A percentile compares a stretch with the other conserved stretches of the same genome.
phyloP scores from a whole-genome alignment of 2,113 vertebrate species.

The Smithornis capensis region DNA sequence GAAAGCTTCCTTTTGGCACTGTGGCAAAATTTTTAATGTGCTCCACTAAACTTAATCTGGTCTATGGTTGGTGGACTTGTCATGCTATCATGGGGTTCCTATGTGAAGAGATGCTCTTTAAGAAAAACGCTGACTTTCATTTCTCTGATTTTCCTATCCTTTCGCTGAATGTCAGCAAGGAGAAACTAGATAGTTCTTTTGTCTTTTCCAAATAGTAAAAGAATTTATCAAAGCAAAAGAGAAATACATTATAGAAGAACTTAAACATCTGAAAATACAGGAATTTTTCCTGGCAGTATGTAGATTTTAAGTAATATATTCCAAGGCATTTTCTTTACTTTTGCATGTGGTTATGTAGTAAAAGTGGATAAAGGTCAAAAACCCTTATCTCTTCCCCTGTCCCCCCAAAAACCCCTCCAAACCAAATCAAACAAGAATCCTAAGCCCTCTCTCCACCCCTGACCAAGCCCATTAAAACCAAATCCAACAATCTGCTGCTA shows the following conservation, averaged over 20 bases:
- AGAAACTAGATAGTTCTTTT: conserved; percentile 11
- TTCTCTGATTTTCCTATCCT: conserved; percentile 51
- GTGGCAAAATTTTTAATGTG: not conserved
- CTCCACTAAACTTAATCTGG: not conserved
- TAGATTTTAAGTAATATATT: not conserved
- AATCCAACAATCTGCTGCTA: not conserved
- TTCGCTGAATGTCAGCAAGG: conserved; percentile 6
- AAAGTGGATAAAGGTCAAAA: not conserved
- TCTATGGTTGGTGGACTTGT: conserved; percentile 1
- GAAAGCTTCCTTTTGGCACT: not conserved
- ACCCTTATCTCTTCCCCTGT: not conserved
- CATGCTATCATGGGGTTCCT: not conserved
- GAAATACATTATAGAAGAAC: not conserved
- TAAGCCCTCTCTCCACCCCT: not conserved
- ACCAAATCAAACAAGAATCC: not conserved
- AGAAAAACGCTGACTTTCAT: conserved; percentile 14
- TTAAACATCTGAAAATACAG: not conserved
- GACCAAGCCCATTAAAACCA: not conserved
- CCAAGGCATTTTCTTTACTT: not conserved
- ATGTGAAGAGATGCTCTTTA: conserved; percentile 22
- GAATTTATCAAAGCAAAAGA: conserved; percentile 17
- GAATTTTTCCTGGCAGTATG: not conserved
- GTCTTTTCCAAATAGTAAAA: not conserved
- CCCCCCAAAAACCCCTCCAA: not conserved
- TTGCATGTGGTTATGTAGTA: not conserved